These are phyloP conservation scores for Plodia interpunctella DNA, from an alignment of 1,140 invertebrate species.

Conservation along the genomic window DNA sequence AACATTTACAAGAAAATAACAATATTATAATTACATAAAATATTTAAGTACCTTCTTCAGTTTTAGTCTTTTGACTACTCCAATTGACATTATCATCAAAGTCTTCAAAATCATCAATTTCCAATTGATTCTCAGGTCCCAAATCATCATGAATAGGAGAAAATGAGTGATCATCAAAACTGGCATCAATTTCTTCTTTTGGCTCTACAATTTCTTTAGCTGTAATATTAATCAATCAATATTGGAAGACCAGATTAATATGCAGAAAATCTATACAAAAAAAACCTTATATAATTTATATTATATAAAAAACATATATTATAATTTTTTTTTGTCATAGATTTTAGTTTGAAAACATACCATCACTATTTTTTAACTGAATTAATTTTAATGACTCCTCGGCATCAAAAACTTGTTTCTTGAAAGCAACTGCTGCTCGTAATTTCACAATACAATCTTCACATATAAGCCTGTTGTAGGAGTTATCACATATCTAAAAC, in stretches of 20 bases:
- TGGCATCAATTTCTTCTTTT: background rate
- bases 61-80: background rate
- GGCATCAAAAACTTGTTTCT: conserved; percentile 18
- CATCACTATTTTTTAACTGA: background rate
- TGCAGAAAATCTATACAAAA: no score
- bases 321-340: no score
- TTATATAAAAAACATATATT: no score
- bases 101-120: background rate
- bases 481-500: background rate
- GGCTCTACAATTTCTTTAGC: background rate
- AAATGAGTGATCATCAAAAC: background rate
- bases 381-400: conserved; percentile 8
- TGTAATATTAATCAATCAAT: background rate
- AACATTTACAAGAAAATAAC: no score
- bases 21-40: background rate
- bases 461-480: conserved; percentile 21
- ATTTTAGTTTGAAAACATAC: background rate
- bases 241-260: no score
- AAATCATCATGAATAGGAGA: background rate
- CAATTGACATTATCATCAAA: conserved; percentile 1
- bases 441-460: conserved; percentile 20
- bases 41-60: background rate
- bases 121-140: background rate
- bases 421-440: conserved; percentile 20
- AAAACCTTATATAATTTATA: no score